phyloP scores from a whole-genome alignment of 2,797 vertebrate species.

The Melanotaenia maccullochi region DNA sequence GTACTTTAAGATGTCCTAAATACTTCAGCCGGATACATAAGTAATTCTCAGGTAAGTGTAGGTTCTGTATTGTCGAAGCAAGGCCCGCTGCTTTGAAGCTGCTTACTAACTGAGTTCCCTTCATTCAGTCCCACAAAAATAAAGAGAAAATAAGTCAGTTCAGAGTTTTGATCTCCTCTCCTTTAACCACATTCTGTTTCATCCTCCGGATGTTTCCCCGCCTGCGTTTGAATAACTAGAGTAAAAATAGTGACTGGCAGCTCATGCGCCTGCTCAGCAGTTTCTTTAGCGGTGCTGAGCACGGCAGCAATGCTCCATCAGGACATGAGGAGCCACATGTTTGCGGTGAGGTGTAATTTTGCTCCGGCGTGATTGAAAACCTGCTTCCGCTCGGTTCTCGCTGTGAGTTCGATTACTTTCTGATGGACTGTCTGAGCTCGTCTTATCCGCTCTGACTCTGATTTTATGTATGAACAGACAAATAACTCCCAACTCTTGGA shows the following conservation, averaged over 20 bases:
- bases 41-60: neutral
- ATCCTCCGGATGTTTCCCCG: slow-evolving; percentile 12
- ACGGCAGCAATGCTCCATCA: neutral
- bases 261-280: slow-evolving; percentile 45
- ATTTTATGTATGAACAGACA: slow-evolving; percentile 54
- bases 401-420: slow-evolving; percentile 55
- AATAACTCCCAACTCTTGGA: slow-evolving; percentile 31
- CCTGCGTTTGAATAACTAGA: slow-evolving; percentile 22
- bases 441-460: slow-evolving; percentile 23
- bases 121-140: neutral
- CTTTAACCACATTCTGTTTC: slow-evolving; percentile 13
- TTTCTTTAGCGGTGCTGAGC: slow-evolving; percentile 61
- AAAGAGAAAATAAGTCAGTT: neutral
- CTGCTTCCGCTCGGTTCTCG: slow-evolving; percentile 8
- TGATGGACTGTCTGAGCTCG: slow-evolving; percentile 16
- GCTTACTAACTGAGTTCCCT: neutral
- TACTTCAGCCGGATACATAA: neutral
- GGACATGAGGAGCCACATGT: slow-evolving; percentile 1
- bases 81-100: neutral
- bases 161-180: neutral
- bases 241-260: slow-evolving; percentile 50
- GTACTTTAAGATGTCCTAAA: neutral
- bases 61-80: neutral
- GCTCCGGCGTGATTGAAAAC: slow-evolving; percentile 58
- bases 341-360: slow-evolving; percentile 23